These are phyloP conservation scores for Acleris holmiana DNA, from an alignment of 2,888 invertebrate genomes.

Conservation along the genomic window DNA sequence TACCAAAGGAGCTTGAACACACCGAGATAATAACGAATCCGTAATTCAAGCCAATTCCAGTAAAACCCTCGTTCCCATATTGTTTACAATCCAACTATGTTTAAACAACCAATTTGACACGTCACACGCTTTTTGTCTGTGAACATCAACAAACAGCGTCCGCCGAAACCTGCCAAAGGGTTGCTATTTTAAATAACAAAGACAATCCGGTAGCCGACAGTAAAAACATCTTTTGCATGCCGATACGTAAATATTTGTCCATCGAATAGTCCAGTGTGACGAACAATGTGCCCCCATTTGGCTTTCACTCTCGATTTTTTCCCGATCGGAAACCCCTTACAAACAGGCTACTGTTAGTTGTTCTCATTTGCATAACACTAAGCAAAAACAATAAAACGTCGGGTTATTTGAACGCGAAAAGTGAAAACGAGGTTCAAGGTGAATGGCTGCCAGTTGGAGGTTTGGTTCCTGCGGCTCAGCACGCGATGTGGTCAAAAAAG, in stretches of 20 bases:
- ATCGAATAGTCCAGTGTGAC: slow-evolving; percentile 72
- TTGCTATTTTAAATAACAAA: slow-evolving; percentile 75
- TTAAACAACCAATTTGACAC: slow-evolving; percentile 55
- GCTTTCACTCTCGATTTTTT: slow-evolving; percentile 78
- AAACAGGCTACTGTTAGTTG: slow-evolving; percentile 71
- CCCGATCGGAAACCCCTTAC: slow-evolving; percentile 70
- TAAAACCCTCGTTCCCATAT: not conserved
- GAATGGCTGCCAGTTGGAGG: slow-evolving; percentile 69
- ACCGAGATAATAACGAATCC: no score
- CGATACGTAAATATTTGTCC: slow-evolving; percentile 79
- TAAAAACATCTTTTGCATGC: slow-evolving; percentile 81
- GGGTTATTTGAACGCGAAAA: slow-evolving; percentile 76
- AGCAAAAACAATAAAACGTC: slow-evolving; percentile 67
- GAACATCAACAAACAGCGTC: slow-evolving; percentile 58
- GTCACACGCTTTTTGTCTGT: slow-evolving; percentile 54
- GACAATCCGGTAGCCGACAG: slow-evolving; percentile 70
- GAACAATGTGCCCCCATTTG: slow-evolving; percentile 75
- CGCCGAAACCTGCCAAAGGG: slow-evolving; percentile 70
- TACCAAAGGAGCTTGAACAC: no score
- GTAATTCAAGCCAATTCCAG: no score
- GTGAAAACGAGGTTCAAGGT: slow-evolving; percentile 80
- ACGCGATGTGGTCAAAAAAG: slow-evolving; percentile 55
- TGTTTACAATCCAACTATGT: slow-evolving; percentile 40
- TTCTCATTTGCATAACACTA: slow-evolving; percentile 79
- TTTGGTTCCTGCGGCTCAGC: slow-evolving; percentile 67